These are phyloP conservation scores for Palythoa grandiflora DNA, from an alignment of 92 coral and sea anemone species.

Conservation along the genomic window DNA sequence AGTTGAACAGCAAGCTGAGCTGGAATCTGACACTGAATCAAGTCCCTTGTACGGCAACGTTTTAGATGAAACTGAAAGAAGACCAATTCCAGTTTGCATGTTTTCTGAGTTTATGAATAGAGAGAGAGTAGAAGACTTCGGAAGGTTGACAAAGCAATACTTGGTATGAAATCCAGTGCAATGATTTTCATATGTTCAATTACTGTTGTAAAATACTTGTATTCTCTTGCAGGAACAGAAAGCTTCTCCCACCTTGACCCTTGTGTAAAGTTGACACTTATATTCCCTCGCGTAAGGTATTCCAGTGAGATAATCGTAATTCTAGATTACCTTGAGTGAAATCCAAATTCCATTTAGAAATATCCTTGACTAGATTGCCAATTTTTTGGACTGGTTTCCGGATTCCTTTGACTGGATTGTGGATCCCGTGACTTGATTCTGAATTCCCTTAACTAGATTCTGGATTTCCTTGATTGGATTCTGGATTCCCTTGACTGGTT, in stretches of 20 bases:
- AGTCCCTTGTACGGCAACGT: not conserved
- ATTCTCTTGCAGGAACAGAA: not conserved
- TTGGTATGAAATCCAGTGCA: not conserved
- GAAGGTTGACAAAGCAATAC: not conserved
- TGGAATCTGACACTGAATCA: not conserved
- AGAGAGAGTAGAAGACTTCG: not conserved
- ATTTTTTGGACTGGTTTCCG: too few species aligned
- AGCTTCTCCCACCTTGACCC: not conserved
- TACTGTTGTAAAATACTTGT: not conserved
- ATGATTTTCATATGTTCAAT: not conserved
- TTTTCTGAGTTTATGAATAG: slow-evolving; percentile 25
- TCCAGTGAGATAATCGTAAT: not conserved
- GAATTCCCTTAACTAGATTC: too few species aligned
- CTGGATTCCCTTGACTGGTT: too few species aligned
- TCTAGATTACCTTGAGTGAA: not conserved
- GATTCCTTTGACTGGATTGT: too few species aligned
- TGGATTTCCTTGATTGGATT: not conserved
- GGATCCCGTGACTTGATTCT: too few species aligned
- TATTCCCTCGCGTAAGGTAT: not conserved
- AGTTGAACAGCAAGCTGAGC: not conserved
- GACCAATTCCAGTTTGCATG: slow-evolving; percentile 17
- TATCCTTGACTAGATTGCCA: not conserved
- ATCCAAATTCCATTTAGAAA: not conserved
- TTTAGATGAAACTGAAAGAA: not conserved
- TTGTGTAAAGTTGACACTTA: not conserved